Evolutionary conservation across 2,888 invertebrate species (phyloP), one percentile per base, ranked within the genome.

Genomic region (Melieria omissa): DNA sequence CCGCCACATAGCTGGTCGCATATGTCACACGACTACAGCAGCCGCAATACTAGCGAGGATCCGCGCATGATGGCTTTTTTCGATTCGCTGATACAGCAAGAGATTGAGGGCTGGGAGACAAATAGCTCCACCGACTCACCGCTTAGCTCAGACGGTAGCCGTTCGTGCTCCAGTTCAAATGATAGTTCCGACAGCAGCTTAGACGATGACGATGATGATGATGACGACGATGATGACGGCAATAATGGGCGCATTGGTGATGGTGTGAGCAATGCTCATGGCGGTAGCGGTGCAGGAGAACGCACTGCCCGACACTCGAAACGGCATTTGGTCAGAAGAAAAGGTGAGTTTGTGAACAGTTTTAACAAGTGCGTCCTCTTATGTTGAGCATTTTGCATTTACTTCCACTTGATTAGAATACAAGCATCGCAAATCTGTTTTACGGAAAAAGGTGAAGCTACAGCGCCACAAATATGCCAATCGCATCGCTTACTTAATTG

Each of bases 61-160:
- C 93, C 95, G 0, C 90, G 95, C 67, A 98, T 98, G 97, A 94
- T 98, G 93, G 97, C 97, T 46, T 97, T 97, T 88, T 98, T 98
- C 83, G 97, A 98, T 88, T 94, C 95, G 10, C 88, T 97, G 41
- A 95, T 98, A 45, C 96, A 97, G 85, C 91, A 96, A 57, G 97
- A 97, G 85, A 91, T 96, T 74, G 96, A 96, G 87, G 92, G 92
- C 4, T 94, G 93, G 89, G 88, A 91, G 64, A 91, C 89, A 0
- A 91, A 90, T 65, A 90, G 90, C 73, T 79, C 83, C 5, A 76
- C 80, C 5, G 81, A 81, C n/a, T 77, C 78, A n/a, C 78, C 79
- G 42, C 67, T 75, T 7, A 80, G 76, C 46, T 69, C 69, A n/a
- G 78, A 10, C 75, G 78, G 73, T 75, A 79, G 79, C 73, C 79